These are phyloP conservation scores for Ochropacha duplaris DNA, from an alignment of 2,888 invertebrate genomes.

Conservation along the genomic window DNA sequence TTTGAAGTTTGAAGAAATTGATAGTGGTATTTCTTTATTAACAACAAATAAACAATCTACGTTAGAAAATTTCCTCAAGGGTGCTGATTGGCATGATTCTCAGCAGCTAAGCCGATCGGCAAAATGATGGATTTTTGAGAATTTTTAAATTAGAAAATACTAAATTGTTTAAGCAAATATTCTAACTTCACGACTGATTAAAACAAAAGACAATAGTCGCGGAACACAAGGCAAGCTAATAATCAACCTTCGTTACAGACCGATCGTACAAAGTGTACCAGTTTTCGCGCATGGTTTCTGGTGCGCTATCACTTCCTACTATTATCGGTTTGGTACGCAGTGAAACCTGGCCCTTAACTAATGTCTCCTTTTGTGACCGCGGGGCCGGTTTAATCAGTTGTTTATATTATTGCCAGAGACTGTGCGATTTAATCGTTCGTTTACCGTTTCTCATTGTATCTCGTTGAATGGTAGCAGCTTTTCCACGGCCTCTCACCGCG, in stretches of 20 bases:
- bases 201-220: conserved; percentile 44
- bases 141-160: no score
- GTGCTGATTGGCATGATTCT: no score
- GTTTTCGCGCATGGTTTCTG: conserved; percentile 50
- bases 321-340: conserved; percentile 69
- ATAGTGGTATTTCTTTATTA: no score
- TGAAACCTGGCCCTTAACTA: conserved; percentile 64
- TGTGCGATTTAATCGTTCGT: conserved; percentile 73
- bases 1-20: no score
- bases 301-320: conserved; percentile 69
- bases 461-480: conserved; percentile 49
- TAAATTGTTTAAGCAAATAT: conserved; percentile 23
- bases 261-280: conserved; percentile 56
- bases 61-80: no score
- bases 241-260: conserved; percentile 50
- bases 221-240: conserved; percentile 35
- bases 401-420: conserved; percentile 77
- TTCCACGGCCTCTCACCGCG: conserved; percentile 40
- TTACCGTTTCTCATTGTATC: conserved; percentile 78
- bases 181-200: conserved; percentile 27
- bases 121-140: no score
- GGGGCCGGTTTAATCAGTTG: conserved; percentile 76
- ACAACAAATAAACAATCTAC: no score
- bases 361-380: conserved; percentile 80
- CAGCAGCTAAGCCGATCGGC: no score